phyloP scores from a whole-genome alignment of 2,113 vertebrate species.

The Talpa occidentalis region DNA sequence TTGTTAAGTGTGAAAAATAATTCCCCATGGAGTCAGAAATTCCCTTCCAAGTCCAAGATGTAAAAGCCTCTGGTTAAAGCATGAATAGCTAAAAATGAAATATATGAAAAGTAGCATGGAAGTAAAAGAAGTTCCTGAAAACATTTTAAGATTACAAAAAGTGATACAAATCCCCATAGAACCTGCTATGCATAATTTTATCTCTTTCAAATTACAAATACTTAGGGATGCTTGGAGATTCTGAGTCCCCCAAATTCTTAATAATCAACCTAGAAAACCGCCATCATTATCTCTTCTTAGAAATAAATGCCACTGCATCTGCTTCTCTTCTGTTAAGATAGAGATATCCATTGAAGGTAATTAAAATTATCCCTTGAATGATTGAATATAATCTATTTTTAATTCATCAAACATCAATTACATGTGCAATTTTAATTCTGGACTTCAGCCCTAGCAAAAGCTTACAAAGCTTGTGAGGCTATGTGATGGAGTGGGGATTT shows the following conservation, averaged over 20 bases:
- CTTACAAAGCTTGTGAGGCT: neutral
- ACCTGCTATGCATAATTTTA: slow-evolving; percentile 35
- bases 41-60: slow-evolving; percentile 42
- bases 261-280: neutral
- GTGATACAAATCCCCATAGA: slow-evolving; percentile 60
- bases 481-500: neutral
- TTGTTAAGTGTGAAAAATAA: slow-evolving; percentile 59
- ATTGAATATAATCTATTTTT: neutral
- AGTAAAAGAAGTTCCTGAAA: slow-evolving; percentile 21
- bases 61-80: slow-evolving; percentile 63
- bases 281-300: neutral
- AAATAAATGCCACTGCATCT: neutral
- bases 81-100: slow-evolving; percentile 64
- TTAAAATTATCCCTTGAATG: neutral
- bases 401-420: neutral
- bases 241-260: neutral
- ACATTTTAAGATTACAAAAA: slow-evolving; percentile 64
- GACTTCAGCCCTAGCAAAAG: neutral
- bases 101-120: slow-evolving; percentile 52
- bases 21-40: slow-evolving; percentile 45
- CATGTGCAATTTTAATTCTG: neutral
- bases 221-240: slow-evolving; percentile 4
- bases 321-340: neutral
- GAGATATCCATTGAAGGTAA: neutral
- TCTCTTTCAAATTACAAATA: slow-evolving; percentile 43